Percentiles rank a stretch among this genome's conserved stretches.
Evolutionary conservation across 2,888 invertebrate genomes (phyloP).

Genomic region (Polymixis lichenea): DNA sequence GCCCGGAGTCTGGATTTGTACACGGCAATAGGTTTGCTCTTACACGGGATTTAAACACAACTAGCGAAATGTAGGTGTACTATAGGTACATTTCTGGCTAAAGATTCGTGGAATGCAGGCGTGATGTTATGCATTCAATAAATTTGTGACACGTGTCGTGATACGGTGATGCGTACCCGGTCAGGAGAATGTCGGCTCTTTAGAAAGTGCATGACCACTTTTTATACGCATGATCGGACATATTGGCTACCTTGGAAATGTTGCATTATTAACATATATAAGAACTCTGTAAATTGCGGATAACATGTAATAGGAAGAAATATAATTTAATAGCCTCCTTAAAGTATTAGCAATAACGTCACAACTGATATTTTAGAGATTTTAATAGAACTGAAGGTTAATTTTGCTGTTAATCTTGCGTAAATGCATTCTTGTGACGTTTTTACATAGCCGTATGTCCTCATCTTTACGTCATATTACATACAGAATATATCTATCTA

Average conservation of each 20-base stretch:
- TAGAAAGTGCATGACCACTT: slow-evolving; percentile 38
- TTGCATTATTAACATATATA: slow-evolving; percentile 6
- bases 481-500: slow-evolving; percentile 21
- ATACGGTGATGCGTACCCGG: background rate
- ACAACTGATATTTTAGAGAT: slow-evolving; percentile 2
- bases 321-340: background rate
- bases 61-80: background rate
- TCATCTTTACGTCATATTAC: slow-evolving; percentile 23
- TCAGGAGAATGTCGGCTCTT: background rate
- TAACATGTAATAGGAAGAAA: background rate
- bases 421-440: background rate
- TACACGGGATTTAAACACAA: background rate
- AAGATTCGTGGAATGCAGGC: background rate
- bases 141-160: background rate
- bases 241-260: slow-evolving; percentile 9
- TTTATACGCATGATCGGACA: slow-evolving; percentile 13
- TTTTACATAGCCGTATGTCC: slow-evolving; percentile 18
- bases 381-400: background rate
- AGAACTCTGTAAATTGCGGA: background rate
- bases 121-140: no score
- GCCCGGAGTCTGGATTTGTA: no score
- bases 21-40: background rate
- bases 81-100: background rate
- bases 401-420: background rate
- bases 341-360: background rate